These are phyloP conservation scores for Eira barbara DNA, from an alignment of 2,113 vertebrate genomes.

Conservation along the genomic window DNA sequence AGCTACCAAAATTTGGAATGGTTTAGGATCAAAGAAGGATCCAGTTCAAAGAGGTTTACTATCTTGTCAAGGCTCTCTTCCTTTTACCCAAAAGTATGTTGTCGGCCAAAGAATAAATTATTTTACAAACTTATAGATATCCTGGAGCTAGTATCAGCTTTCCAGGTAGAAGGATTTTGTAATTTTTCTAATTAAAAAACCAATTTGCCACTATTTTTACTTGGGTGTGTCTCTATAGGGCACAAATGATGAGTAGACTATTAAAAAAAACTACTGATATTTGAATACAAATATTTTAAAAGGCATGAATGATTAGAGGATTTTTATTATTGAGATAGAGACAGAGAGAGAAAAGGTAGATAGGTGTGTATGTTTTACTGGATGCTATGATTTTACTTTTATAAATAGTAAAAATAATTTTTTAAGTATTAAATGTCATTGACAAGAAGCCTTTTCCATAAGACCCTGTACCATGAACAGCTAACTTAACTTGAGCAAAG, in stretches of 20 bases:
- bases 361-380: background rate
- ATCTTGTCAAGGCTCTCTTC: background rate
- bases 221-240: background rate
- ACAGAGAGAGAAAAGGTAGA: background rate
- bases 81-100: background rate
- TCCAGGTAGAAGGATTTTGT: slow-evolving; percentile 25
- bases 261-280: slow-evolving; percentile 2
- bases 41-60: background rate
- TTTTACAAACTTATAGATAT: slow-evolving; percentile 6
- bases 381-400: slow-evolving; percentile 19
- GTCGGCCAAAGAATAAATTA: slow-evolving; percentile 35
- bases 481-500: slow-evolving; percentile 43
- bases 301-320: background rate
- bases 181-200: slow-evolving; percentile 47
- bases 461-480: slow-evolving; percentile 29
- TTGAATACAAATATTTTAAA: slow-evolving; percentile 49
- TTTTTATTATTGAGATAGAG: slow-evolving; percentile 9
- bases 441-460: slow-evolving; percentile 2
- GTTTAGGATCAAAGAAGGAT: slow-evolving; percentile 41
- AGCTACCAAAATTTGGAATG: slow-evolving; percentile 44
- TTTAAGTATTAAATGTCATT: slow-evolving; percentile 16
- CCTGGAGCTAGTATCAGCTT: slow-evolving; percentile 58
- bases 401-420: background rate
- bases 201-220: slow-evolving; percentile 24
- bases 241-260: slow-evolving; percentile 24